These are phyloP conservation scores for Antitype chi DNA, from an alignment of 2,888 invertebrate species.

Conservation along the genomic window DNA sequence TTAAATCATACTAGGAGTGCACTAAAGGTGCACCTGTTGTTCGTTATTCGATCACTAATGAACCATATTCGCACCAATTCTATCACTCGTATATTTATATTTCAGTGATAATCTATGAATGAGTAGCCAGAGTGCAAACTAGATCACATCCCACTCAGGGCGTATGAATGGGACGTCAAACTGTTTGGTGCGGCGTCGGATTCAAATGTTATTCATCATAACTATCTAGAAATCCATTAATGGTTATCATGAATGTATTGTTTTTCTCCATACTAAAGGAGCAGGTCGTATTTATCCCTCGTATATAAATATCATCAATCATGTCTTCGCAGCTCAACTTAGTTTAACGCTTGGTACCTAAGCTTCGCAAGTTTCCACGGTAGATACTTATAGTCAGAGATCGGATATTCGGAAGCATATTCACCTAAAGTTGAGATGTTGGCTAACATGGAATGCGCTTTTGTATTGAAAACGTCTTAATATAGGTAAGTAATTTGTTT, in stretches of 20 bases:
- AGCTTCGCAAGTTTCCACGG: constrained; percentile 23
- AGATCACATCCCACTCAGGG: constrained; percentile 2
- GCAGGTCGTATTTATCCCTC: constrained; percentile 7
- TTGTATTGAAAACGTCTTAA: too few relatives aligned
- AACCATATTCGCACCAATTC: constrained; percentile 8
- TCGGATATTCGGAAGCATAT: too few relatives aligned
- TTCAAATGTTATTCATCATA: constrained; percentile 6
- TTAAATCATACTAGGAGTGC: constrained; percentile 39
- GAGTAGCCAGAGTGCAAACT: not conserved
- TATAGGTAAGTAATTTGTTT: too few relatives aligned
- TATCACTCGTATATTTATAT: constrained; percentile 1
- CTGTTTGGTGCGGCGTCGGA: not conserved
- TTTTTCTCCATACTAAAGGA: constrained; percentile 7
- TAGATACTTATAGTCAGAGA: too few relatives aligned
- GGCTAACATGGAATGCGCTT: too few relatives aligned
- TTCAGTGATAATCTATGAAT: not conserved
- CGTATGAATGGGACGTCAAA: not conserved
- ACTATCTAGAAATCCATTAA: constrained; percentile 10
- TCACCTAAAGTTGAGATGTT: too few relatives aligned
- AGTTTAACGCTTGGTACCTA: constrained; percentile 12
- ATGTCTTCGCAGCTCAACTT: constrained; percentile 21
- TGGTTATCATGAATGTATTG: constrained; percentile 8
- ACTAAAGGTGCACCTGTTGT: constrained; percentile 25
- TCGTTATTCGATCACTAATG: constrained; percentile 10
- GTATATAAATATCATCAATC: constrained; percentile 31